Evolutionary conservation across 2,888 invertebrate genomes (phyloP).

Genomic region (Agelastica alni): DNA sequence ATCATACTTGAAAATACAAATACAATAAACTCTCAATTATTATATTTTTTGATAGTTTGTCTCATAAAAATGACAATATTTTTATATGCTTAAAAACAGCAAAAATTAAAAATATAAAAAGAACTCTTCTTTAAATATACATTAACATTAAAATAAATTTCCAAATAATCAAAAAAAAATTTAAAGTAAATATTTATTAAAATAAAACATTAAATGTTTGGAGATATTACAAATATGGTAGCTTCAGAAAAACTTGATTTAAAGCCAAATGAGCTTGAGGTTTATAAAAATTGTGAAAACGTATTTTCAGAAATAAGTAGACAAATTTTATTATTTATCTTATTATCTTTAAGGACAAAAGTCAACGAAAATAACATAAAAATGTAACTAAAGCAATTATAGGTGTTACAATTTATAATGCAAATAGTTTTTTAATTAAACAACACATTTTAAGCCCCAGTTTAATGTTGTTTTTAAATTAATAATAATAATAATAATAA

Average conservation of each 20-base stretch:
- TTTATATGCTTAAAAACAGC: no score
- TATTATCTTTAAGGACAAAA: constrained; percentile 19
- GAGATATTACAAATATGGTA: constrained; percentile 27
- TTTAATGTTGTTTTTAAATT: constrained; percentile 32
- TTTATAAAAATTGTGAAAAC: constrained; percentile 18
- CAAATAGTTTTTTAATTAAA: constrained; percentile 61
- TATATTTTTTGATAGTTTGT: constrained; percentile 46
- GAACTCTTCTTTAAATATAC: constrained; percentile 15
- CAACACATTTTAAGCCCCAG: constrained; percentile 46
- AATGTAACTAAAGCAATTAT: constrained; percentile 34
- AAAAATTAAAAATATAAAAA: neutral
- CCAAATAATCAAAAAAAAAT: no score
- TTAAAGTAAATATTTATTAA: no score
- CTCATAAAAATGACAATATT: constrained; percentile 14
- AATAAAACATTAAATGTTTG: constrained; percentile 30
- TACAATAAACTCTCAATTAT: constrained; percentile 27
- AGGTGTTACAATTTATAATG: constrained; percentile 46
- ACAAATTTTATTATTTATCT: constrained; percentile 33
- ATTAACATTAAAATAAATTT: constrained; percentile 1
- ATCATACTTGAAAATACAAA: constrained; percentile 6
- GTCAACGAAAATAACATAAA: constrained; percentile 22
- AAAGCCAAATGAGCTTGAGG: constrained; percentile 21
- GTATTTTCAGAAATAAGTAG: constrained; percentile 28
- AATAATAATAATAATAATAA: constrained; percentile 59
- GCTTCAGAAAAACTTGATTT: no score